A percentile compares a stretch with the other conserved stretches of the same genome.
These are phyloP conservation scores for Hesperia comma DNA, from an alignment of 2,888 invertebrate genomes.

Conservation along the genomic window DNA sequence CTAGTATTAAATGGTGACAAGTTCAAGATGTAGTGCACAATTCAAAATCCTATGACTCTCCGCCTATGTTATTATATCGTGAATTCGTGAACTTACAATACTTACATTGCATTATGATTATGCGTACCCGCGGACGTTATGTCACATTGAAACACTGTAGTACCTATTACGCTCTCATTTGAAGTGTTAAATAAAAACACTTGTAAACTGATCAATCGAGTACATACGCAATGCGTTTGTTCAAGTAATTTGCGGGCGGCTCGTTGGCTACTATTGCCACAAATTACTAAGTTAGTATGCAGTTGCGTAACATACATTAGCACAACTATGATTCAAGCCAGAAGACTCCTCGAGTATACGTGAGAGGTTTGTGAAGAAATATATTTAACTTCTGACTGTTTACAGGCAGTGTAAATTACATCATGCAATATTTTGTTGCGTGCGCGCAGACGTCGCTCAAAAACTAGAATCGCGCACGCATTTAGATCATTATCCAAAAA, in stretches of 20 bases:
- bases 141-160: too few relatives aligned
- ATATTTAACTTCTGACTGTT: background rate
- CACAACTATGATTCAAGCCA: constrained; percentile 9
- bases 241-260: constrained; percentile 3
- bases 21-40: too few relatives aligned
- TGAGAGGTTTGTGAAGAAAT: constrained; percentile 3
- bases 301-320: constrained; percentile 2
- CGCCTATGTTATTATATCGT: too few relatives aligned
- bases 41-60: too few relatives aligned
- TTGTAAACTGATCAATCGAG: background rate
- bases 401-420: background rate
- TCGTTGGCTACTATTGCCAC: constrained; percentile 2
- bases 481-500: too few relatives aligned
- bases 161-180: background rate
- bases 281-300: background rate
- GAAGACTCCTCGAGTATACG: constrained; percentile 1
- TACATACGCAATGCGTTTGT: constrained; percentile 10
- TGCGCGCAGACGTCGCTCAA: background rate
- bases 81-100: too few relatives aligned
- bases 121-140: too few relatives aligned
- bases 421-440: background rate
- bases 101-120: too few relatives aligned
- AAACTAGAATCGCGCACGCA: too few relatives aligned
- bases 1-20: too few relatives aligned
- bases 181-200: background rate